phyloP scores from a whole-genome alignment of 2,888 invertebrate genomes.

The Drosophila infuscata region DNA sequence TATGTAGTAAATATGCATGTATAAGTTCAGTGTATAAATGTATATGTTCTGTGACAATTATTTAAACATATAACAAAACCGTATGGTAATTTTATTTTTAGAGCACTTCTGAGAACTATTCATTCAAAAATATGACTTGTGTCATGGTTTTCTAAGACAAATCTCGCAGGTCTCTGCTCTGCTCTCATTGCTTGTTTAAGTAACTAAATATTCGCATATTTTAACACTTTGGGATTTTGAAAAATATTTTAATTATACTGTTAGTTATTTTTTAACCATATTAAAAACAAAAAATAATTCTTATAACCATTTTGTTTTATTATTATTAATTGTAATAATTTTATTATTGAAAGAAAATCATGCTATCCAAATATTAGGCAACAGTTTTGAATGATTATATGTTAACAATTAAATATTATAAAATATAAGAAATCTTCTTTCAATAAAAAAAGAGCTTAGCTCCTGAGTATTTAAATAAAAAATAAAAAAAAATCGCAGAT shows the following conservation, averaged over 20 bases:
- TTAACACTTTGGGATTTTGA: too few species aligned
- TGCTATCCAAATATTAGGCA: too few species aligned
- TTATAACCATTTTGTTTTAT: too few species aligned
- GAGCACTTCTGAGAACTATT: constrained; percentile 2
- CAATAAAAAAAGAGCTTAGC: not conserved
- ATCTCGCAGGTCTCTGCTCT: too few species aligned
- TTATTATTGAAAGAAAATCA: too few species aligned
- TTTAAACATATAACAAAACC: not conserved
- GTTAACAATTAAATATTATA: not conserved
- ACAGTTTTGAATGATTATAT: not conserved
- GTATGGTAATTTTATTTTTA: not conserved
- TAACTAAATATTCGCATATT: too few species aligned
- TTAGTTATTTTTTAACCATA: too few species aligned
- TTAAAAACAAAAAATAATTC: too few species aligned
- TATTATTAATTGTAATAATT: too few species aligned
- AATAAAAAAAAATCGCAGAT: not conserved
- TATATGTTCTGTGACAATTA: not conserved
- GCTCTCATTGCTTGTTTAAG: too few species aligned
- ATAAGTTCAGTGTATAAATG: not conserved
- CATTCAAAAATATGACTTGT: not conserved
- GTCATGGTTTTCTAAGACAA: not conserved
- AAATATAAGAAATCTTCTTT: not conserved
- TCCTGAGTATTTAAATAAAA: not conserved
- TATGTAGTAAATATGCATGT: too few species aligned
- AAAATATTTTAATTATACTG: too few species aligned